Base-by-base conservation (phyloP, 2,888 invertebrate genomes). In the Polymixis lichenea region DNA sequence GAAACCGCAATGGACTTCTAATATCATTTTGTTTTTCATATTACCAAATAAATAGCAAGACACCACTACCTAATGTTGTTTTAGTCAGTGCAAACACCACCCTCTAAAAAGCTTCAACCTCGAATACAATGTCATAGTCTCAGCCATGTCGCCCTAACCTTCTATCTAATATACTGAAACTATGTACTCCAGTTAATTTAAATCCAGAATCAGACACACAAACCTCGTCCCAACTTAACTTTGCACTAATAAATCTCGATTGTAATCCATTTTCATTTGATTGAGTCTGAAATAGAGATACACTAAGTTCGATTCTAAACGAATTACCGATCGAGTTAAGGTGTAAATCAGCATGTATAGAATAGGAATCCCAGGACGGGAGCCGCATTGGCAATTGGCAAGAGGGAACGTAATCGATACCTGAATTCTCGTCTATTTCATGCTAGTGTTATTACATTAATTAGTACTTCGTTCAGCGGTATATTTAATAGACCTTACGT, bases 301-400 rank as follows among this genome's bases (percentile, higher is more conserved):
- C 70, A 72, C 78, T 58, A 83, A 80, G 72, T 78, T 78, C 65
- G 46, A 60, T 43, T 43, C 61, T 84, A 84, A 86, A 83, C 38
- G 75, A 68, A 86, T 84, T 86, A 84, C 61, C 68, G 61, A 53
- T 58, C 49, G 70, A 83, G 83, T 82, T 78, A 71, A 78, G 84
- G 86, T 72, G 84, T 75, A 75, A 86, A 83, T 86, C 79, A 85
- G 74, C 60, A 75, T 86, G 84, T 66, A 69, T 74, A 75, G 70
- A 85, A 73, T 79, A 66, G 70, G 79, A 73, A 80, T 85, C 70
- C 65, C 32, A 28, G 75, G n/a, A 66, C 83, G 75, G 83, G 66
- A 69, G 71, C 82, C 55, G 76, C 75, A 82, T 80, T 70, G 66
- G 67, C 64, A 75, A 79, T 78, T 83, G 73, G 73, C 68, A 75